Conservation (phyloP, 2,797 vertebrate species). For the Liasis olivaceus region DNA sequence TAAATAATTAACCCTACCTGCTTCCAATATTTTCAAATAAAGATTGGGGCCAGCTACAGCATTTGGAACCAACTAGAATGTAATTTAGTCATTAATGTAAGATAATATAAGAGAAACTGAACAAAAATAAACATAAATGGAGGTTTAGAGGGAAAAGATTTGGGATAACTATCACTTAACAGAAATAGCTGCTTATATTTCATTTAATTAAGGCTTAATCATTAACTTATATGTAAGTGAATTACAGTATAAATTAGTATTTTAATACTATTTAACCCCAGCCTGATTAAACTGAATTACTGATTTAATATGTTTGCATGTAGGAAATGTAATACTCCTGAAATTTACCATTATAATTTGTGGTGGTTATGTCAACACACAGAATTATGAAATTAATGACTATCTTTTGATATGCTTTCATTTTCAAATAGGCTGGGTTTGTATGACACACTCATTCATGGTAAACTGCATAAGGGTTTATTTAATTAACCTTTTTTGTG, state of each 20-base stretch:
- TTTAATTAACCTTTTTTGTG: not conserved
- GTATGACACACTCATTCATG: not conserved
- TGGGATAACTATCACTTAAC: not conserved
- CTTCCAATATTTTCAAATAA: too few relatives aligned
- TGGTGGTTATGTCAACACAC: not conserved
- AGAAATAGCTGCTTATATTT: not conserved
- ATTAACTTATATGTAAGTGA: not conserved
- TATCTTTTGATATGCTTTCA: not conserved
- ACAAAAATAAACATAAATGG: not conserved
- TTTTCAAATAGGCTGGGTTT: not conserved
- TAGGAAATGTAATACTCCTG: not conserved
- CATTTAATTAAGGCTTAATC: not conserved
- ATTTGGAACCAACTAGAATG: too few relatives aligned
- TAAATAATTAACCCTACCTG: too few relatives aligned
- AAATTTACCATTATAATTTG: not conserved
- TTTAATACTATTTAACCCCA: not conserved
- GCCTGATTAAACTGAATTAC: not conserved
- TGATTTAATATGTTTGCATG: not conserved
- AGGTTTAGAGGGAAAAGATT: not conserved
- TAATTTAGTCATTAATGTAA: too few relatives aligned
- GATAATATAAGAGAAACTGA: too few relatives aligned
- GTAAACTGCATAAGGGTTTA: not conserved
- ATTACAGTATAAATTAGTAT: not conserved
- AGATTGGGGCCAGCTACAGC: too few relatives aligned
- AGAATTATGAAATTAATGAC: not conserved